Evolutionary conservation across 2,797 vertebrate genomes (phyloP).

Genomic region (Echeneis naucrates): DNA sequence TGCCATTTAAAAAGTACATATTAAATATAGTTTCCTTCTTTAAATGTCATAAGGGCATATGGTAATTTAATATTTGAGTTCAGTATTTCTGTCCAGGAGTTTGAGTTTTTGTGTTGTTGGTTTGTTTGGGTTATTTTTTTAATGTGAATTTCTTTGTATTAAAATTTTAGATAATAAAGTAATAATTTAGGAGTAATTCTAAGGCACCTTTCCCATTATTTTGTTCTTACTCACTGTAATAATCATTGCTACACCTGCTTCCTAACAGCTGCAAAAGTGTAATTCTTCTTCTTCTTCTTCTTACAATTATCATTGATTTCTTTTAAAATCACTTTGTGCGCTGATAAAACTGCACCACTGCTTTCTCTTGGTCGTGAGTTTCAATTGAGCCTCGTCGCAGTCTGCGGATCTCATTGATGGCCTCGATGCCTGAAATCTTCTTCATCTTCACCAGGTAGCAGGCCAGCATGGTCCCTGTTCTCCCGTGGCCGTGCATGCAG

Average conservation of each 20-base stretch:
- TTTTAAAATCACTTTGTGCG: constrained; percentile 75
- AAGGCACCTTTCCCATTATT: constrained; percentile 10
- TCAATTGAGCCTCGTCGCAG: constrained; percentile 92
- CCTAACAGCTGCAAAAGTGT: too few species aligned
- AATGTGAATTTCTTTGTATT: not conserved
- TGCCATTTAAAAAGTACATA: constrained; percentile 9
- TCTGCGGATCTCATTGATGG: constrained; percentile 89
- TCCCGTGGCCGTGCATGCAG: constrained; percentile 91
- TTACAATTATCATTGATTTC: too few species aligned
- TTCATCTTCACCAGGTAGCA: constrained; percentile 91
- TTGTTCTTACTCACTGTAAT: not conserved
- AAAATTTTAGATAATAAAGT: constrained; percentile 22
- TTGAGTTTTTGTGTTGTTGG: not conserved
- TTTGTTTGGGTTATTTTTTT: too few species aligned
- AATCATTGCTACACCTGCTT: too few species aligned
- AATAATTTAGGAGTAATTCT: not conserved
- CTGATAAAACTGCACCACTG: constrained; percentile 91
- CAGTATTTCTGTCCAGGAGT: not conserved
- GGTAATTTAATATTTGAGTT: not conserved
- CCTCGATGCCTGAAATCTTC: constrained; percentile 84
- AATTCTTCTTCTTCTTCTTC: too few species aligned
- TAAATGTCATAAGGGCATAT: not conserved
- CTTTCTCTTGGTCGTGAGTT: constrained; percentile 91
- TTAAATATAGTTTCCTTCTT: constrained; percentile 2
- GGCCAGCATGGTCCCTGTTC: constrained; percentile 96